These are phyloP conservation scores for Eudemis profundana DNA, from an alignment of 2,888 invertebrate species.

Conservation along the genomic window DNA sequence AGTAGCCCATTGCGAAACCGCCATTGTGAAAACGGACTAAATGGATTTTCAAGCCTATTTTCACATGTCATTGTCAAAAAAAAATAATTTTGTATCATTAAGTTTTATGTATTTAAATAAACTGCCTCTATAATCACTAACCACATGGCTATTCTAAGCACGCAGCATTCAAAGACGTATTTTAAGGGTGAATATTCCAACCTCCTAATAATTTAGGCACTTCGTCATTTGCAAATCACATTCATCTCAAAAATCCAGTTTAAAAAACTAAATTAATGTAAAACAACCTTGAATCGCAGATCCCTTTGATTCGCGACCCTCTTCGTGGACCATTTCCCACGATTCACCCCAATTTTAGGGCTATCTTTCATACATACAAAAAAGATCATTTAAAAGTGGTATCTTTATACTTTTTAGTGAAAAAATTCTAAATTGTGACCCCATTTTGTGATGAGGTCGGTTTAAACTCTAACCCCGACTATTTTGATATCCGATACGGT, in stretches of 20 bases:
- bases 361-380: constrained; percentile 73
- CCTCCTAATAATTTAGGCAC: constrained; percentile 12
- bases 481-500: constrained; percentile 80
- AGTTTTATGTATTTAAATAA: background rate
- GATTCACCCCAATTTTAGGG: constrained; percentile 80
- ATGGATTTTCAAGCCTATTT: no score
- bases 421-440: constrained; percentile 73
- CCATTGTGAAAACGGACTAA: no score
- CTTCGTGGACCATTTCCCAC: constrained; percentile 68
- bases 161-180: background rate
- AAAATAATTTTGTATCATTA: no score
- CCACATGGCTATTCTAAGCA: constrained; percentile 5
- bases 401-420: constrained; percentile 62
- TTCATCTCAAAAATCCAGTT: constrained; percentile 48
- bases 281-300: constrained; percentile 64
- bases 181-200: constrained; percentile 31
- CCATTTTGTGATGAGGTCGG: constrained; percentile 79
- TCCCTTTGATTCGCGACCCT: constrained; percentile 63
- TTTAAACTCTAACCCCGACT: constrained; percentile 68
- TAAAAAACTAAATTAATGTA: constrained; percentile 61
- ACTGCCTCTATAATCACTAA: background rate
- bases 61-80: background rate
- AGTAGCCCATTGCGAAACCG: no score
- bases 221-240: constrained; percentile 37
- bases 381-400: constrained; percentile 78